Evolutionary conservation across 2,888 invertebrate species (phyloP).

Genomic region (Atrina japonica): DNA sequence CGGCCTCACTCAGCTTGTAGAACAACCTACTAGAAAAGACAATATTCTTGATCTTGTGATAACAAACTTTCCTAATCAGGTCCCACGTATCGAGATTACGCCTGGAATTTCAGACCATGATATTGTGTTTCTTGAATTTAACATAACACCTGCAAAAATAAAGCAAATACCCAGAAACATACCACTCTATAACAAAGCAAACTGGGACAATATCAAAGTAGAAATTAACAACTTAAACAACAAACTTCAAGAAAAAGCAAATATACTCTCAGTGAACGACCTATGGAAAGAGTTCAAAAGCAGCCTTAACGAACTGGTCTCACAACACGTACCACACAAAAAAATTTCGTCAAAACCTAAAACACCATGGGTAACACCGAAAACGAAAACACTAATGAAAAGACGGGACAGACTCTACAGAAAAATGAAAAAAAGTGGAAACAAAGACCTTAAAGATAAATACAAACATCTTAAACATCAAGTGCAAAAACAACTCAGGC

Average conservation of each 20-base stretch:
- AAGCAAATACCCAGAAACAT: constrained; percentile 34
- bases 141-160: constrained; percentile 1
- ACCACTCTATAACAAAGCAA: constrained; percentile 33
- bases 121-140: constrained; percentile 29
- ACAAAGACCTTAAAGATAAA: constrained; percentile 1
- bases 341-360: constrained; percentile 13
- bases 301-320: constrained; percentile 10
- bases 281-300: constrained; percentile 24
- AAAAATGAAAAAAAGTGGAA: constrained; percentile 21
- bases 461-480: constrained; percentile 20
- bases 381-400: constrained; percentile 23
- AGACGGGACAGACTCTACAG: constrained; percentile 31
- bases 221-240: constrained; percentile 17
- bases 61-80: constrained; percentile 13
- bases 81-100: constrained; percentile 8
- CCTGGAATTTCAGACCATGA: constrained; percentile 38
- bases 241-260: not conserved
- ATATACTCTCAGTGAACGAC: not conserved
- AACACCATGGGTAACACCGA: constrained; percentile 29
- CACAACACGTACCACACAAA: constrained; percentile 33
- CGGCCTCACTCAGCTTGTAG: constrained; percentile 11
- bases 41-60: constrained; percentile 20
- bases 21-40: constrained; percentile 21
- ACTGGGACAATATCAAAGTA: constrained; percentile 20
- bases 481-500: constrained; percentile 28